phyloP scores from a whole-genome alignment of 2,888 invertebrate species.

The Cremastobaeus sp. region DNA sequence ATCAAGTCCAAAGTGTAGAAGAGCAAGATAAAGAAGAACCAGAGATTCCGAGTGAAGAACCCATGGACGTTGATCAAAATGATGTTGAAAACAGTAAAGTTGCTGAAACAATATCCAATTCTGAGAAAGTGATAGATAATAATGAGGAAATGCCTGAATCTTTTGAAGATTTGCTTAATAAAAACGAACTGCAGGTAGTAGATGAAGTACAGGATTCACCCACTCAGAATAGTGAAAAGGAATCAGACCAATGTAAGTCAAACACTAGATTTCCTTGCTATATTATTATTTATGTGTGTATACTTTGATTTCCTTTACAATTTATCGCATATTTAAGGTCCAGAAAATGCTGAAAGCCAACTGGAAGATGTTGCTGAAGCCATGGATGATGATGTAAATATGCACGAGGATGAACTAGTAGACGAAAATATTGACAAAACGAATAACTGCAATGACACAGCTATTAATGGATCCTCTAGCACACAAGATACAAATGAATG shows the following conservation, averaged over 20 bases:
- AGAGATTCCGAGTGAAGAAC: no score
- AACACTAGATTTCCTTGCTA: neutral
- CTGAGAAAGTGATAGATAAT: neutral
- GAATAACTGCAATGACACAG: neutral
- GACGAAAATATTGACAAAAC: neutral
- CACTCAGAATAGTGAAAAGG: neutral
- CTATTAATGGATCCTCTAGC: constrained; percentile 21
- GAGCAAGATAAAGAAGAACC: no score
- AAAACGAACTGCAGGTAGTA: constrained; percentile 58
- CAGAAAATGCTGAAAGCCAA: neutral
- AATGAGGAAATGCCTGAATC: constrained; percentile 15
- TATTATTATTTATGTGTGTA: no score
- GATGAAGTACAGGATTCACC: constrained; percentile 52
- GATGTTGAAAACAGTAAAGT: neutral
- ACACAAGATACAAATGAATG: neutral
- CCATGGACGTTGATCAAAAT: no score
- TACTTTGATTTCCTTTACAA: no score
- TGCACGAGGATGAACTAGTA: constrained; percentile 20
- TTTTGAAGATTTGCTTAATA: constrained; percentile 57
- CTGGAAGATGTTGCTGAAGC: neutral
- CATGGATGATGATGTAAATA: constrained; percentile 36
- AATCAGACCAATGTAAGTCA: constrained; percentile 37
- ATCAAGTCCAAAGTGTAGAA: no score
- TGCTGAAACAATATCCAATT: no score
- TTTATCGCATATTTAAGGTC: no score